Conservation (phyloP, 2,113 vertebrate genomes). For the Origma solitaria region DNA sequence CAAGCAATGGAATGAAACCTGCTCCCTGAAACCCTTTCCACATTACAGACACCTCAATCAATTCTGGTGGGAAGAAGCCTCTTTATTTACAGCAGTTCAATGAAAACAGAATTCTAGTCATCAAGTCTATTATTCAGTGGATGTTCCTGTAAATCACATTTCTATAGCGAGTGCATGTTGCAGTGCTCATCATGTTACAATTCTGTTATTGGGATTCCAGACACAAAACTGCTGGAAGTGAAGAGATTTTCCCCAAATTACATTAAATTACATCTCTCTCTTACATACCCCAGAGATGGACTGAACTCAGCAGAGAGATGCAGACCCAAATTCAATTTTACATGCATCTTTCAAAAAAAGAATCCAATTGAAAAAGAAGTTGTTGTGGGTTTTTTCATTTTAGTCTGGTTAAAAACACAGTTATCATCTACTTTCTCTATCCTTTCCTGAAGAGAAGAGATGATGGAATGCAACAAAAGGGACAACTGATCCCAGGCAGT, state of each 20-base stretch:
- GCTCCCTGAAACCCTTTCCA: not conserved
- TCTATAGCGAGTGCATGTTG: not conserved
- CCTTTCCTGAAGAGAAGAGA: not conserved
- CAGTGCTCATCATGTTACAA: not conserved
- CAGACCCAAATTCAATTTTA: not conserved
- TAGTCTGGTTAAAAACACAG: not conserved
- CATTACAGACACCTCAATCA: not conserved
- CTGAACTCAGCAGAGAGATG: not conserved
- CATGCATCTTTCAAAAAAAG: not conserved
- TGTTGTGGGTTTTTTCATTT: not conserved
- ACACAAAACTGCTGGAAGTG: not conserved
- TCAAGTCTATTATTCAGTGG: not conserved
- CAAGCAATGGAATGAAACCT: not conserved
- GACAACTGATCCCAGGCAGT: not conserved
- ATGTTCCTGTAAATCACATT: slow-evolving; percentile 10
- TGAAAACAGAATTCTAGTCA: slow-evolving; percentile 27
- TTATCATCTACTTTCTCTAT: not conserved
- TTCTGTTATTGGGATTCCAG: not conserved
- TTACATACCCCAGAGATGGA: not conserved
- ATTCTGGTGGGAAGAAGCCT: not conserved
- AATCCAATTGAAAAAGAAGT: not conserved
- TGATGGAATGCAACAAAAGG: not conserved
- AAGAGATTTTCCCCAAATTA: not conserved
- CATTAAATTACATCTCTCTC: not conserved
- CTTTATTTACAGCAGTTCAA: slow-evolving; percentile 29